phyloP scores from a whole-genome alignment of 2,113 vertebrate species.

The Eurystomus gularis region DNA sequence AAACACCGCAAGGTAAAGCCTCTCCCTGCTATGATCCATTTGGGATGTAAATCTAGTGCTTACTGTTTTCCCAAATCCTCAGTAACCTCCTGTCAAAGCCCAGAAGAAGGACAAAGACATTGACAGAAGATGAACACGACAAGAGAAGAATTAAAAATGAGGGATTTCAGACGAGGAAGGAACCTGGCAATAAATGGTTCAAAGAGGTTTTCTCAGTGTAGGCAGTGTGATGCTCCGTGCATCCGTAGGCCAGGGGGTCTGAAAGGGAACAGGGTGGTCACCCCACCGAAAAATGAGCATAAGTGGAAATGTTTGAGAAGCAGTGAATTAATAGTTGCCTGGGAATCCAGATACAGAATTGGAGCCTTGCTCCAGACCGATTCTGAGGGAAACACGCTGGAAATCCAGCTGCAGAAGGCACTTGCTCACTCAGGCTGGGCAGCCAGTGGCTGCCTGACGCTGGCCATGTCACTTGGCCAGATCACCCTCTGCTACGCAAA shows the following conservation, averaged over 20 bases:
- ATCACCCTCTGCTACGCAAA: background rate
- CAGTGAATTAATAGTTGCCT: background rate
- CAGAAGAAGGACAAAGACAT: background rate
- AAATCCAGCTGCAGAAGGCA: background rate
- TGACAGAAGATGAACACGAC: background rate
- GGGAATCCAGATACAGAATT: background rate
- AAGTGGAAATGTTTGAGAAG: background rate
- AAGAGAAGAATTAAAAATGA: background rate
- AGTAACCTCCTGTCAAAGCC: background rate
- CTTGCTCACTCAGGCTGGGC: background rate
- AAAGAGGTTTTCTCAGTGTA: background rate
- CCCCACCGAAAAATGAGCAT: background rate
- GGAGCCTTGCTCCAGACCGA: background rate
- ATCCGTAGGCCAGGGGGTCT: background rate
- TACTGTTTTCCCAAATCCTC: background rate
- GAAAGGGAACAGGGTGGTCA: background rate
- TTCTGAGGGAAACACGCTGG: background rate
- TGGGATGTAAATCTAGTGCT: background rate
- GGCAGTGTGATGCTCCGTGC: background rate
- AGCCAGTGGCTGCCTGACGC: background rate
- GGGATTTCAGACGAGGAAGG: background rate
- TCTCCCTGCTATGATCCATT: background rate
- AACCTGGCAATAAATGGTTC: background rate
- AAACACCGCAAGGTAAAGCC: background rate
- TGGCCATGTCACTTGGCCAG: background rate